Evolutionary conservation across 1,140 invertebrate species (phyloP), one percentile per base, ranked within the genome.

Genomic region (Apis cerana): DNA sequence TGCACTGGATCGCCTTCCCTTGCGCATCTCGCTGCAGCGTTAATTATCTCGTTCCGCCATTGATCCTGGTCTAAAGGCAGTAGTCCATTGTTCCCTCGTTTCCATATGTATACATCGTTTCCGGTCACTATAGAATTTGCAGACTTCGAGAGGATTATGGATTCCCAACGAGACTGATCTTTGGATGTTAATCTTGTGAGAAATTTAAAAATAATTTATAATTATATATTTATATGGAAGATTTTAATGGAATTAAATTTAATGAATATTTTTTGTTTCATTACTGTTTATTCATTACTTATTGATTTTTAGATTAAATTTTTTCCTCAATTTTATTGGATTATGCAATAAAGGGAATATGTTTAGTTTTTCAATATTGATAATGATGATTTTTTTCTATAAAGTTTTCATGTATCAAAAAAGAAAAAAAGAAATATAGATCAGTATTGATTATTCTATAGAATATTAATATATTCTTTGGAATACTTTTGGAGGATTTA

Each of bases 1-100:
- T 89, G 85, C 7, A 94, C 85, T 13, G 90, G 90, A 78, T 94
- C 91, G 3, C 94, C 93, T 85, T 94, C 93, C 67, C 93, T 88
- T 1, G 88, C 88, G 67, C 92, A 92, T 88, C 87, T 91, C 8
- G 88, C 82, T 12, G 90, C 88, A 61, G 90, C 89, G 77, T 89
- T 91, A 59, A 92, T 90, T 50, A 93, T 80, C 56, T 94, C 93
- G 50, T 75, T 85, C 70, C 88, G 91, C 94, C 94, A 94, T 12
- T 93, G 84, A 70, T 94, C 91, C 65, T 87, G 77, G 13, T 79
- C 88, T 15, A 92, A 62, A 5, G 82, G 75, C 50, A 84, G 50
- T 11, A 94, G 79, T 15, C 86, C 85, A 50, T 83, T 64, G 65
- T 83, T 89, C 56, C 90, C 90, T 21, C 84, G 87, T 76, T 91